phyloP scores from a whole-genome alignment of 2,888 invertebrate species.

The Lamellibrachia satsuma region DNA sequence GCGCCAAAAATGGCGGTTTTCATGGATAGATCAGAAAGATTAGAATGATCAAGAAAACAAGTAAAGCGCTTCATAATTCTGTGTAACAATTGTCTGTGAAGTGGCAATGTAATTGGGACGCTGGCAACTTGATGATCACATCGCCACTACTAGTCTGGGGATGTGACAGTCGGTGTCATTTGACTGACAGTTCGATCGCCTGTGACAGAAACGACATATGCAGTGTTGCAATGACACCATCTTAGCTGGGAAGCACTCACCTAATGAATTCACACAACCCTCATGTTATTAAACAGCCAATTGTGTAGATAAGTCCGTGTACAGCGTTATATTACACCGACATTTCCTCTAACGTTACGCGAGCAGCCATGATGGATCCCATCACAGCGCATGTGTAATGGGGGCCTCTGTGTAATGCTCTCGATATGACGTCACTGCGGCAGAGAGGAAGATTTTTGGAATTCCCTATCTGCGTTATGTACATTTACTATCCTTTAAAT shows the following conservation, averaged over 20 bases:
- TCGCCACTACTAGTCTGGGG: not conserved
- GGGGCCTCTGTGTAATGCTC: not conserved
- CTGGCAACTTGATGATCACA: not conserved
- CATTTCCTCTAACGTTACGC: not conserved
- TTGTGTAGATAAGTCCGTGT: not conserved
- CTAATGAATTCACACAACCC: not conserved
- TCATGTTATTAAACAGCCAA: not conserved
- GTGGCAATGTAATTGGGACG: not conserved
- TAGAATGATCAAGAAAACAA: not conserved
- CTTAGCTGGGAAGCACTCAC: not conserved
- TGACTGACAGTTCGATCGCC: slow-evolving; percentile 11
- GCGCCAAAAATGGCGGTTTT: not conserved
- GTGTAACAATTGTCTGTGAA: slow-evolving; percentile 10
- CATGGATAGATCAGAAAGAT: not conserved
- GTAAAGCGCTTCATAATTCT: not conserved
- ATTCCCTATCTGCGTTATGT: not conserved
- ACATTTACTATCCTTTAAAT: not conserved
- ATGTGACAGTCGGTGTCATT: slow-evolving; percentile 17
- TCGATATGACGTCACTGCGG: not conserved
- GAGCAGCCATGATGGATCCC: slow-evolving; percentile 7
- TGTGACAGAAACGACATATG: not conserved
- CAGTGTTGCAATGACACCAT: not conserved
- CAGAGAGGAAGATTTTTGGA: not conserved
- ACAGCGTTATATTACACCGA: not conserved
- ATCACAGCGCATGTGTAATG: not conserved